Base-by-base conservation (phyloP, 1,140 invertebrate species). In the Conus betulinus region DNA sequence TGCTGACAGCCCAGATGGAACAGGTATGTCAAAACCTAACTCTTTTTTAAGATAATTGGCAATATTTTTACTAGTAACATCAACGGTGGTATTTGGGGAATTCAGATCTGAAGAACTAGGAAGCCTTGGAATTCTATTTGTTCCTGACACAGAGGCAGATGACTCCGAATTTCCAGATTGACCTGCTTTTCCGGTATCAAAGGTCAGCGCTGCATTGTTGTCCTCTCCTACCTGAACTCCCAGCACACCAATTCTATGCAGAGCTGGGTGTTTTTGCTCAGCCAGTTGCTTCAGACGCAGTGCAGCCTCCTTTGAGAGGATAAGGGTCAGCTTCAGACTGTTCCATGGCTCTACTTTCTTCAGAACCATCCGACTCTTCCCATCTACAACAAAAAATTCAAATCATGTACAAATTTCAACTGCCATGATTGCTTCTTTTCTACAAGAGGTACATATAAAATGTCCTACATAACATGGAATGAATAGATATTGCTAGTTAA, bases 331-430 rank as follows among this genome's bases (percentile, higher is more conserved):
- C 95, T 98, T 97, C 91, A 99, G 98, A 93, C 98, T 98, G 96
- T 99, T 99, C 98, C 98, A 99, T 96, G 98, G 98, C 97, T 99
- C 98, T 96, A 99, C 97, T 96, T 99, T 98, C 91, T 97, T 96
- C 88, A 97, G 60, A 60, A 94, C 92, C 82, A 95, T 83, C 90
- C 94, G 94, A 17, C 93, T 92, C 86, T 93, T 92, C 89, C 94
- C 94, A 94, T 92, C 79, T 93, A 92, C 82, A 83, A 83, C 85
- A 60, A 11, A 11, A 60, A 39, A 39, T 39, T 39, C 39, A 39
- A 39, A 39, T 39, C 3, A 39, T 39, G 39, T 39, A 39, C 39
- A 39, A 39, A 39, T 39, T 39, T 39, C 39, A 39, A 39, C 39
- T 39, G 3, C 39, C 39, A 39, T 39, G 39, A 39, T 39, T 39